These are phyloP conservation scores for Drosophila stalkeri DNA, from an alignment of 2,888 invertebrate genomes.

Conservation along the genomic window DNA sequence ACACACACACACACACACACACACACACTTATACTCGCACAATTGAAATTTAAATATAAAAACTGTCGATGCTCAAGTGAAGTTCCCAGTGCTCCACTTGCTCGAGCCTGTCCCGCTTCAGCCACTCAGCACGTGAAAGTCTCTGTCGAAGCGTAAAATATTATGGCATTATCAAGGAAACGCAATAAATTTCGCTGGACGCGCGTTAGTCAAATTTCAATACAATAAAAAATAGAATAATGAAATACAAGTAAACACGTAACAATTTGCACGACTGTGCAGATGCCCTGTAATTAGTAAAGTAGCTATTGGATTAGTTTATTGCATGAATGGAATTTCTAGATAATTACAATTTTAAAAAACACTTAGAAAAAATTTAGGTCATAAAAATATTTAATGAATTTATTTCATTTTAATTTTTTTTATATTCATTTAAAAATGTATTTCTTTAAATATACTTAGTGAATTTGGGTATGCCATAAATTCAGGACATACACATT, in stretches of 20 bases:
- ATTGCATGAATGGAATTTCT: background rate
- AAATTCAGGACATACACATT: background rate
- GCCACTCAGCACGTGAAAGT: conserved; percentile 7
- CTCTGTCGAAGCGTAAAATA: conserved; percentile 81
- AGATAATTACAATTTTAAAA: background rate
- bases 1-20: conserved; percentile 4
- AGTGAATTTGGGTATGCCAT: background rate
- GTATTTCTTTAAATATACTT: no score
- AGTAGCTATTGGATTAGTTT: background rate
- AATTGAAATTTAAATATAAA: conserved; percentile 76
- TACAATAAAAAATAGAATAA: conserved; percentile 31
- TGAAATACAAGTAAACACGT: conserved; percentile 13
- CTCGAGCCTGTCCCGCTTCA: conserved; percentile 5
- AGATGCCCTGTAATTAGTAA: background rate
- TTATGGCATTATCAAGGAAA: conserved; percentile 81
- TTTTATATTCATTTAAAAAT: no score
- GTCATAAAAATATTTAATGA: no score
- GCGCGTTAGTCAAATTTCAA: conserved; percentile 73
- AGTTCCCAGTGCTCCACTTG: conserved; percentile 37
- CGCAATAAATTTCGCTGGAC: conserved; percentile 73
- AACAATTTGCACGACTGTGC: background rate
- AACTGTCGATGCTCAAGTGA: conserved; percentile 57
- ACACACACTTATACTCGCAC: conserved; percentile 23
- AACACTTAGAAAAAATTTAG: no score
- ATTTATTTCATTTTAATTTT: no score